These are phyloP conservation scores for Betta splendens DNA, from an alignment of 2,797 vertebrate genomes.

Conservation along the genomic window DNA sequence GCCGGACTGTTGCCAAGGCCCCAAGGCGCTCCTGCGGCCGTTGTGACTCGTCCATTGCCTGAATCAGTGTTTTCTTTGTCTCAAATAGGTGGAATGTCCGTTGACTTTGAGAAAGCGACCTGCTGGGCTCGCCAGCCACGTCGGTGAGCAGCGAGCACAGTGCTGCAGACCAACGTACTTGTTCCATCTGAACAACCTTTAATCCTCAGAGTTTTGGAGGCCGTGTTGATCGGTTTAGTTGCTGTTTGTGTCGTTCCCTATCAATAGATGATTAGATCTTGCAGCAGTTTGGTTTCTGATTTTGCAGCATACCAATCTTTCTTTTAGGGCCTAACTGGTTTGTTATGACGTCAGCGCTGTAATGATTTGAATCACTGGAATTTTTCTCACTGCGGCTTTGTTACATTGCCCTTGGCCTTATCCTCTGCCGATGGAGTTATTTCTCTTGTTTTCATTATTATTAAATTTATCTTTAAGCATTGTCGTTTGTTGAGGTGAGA, in stretches of 20 bases:
- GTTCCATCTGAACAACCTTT: slow-evolving; percentile 3
- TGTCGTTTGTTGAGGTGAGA: slow-evolving; percentile 11
- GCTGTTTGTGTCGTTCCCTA: not conserved
- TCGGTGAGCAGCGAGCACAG: slow-evolving; percentile 3
- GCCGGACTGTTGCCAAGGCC: slow-evolving; percentile 49
- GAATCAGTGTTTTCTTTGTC: slow-evolving; percentile 68
- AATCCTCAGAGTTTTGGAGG: not conserved
- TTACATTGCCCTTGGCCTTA: slow-evolving; percentile 19
- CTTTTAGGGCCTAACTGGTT: not conserved
- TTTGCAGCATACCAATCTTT: slow-evolving; percentile 5
- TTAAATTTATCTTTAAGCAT: too few species aligned
- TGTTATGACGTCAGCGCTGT: slow-evolving; percentile 20
- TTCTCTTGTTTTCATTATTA: not conserved
- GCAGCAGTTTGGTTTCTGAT: not conserved
- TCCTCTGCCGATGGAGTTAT: slow-evolving; percentile 6
- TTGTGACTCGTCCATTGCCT: slow-evolving; percentile 64
- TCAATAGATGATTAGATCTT: not conserved
- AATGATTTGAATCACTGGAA: slow-evolving; percentile 30
- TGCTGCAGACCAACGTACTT: not conserved
- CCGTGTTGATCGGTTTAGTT: not conserved
- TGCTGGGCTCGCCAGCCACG: slow-evolving; percentile 48
- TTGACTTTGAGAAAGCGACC: slow-evolving; percentile 69
- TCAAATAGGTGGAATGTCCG: slow-evolving; percentile 64
- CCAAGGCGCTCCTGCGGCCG: slow-evolving; percentile 57
- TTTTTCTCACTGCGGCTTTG: slow-evolving; percentile 24